phyloP scores from a whole-genome alignment of 1,140 invertebrate species.

The Leptinotarsa defecta region DNA sequence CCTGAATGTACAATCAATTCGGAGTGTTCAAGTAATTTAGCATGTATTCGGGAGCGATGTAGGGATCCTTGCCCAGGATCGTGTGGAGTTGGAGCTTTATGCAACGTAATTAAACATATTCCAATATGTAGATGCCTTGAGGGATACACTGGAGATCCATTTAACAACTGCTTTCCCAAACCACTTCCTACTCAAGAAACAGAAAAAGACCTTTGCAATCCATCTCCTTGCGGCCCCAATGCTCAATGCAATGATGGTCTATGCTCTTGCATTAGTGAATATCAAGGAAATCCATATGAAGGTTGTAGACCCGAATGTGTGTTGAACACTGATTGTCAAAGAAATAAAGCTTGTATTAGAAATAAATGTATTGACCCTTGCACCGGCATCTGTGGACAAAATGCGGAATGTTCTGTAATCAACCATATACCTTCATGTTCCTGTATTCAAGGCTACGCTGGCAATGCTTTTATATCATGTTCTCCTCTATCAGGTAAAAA shows the following conservation, averaged over 20 bases:
- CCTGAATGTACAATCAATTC: constrained; percentile 70
- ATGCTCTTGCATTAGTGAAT: constrained; percentile 69
- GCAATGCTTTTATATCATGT: constrained; percentile 70
- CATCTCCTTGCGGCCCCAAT: constrained; percentile 71
- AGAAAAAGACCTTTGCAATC: constrained; percentile 63
- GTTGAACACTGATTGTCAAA: constrained; percentile 69
- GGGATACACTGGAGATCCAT: constrained; percentile 68
- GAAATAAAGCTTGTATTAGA: constrained; percentile 68
- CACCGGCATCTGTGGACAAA: constrained; percentile 68
- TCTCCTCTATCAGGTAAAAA: constrained; percentile 59
- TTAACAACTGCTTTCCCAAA: constrained; percentile 49
- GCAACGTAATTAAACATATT: constrained; percentile 72
- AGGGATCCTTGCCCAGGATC: constrained; percentile 73
- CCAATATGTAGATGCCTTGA: constrained; percentile 71
- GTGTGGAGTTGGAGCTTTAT: constrained; percentile 71
- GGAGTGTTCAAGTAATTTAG: constrained; percentile 67
- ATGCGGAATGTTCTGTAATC: constrained; percentile 70
- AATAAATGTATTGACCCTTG: constrained; percentile 76
- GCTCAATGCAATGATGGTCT: constrained; percentile 64
- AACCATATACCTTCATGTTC: constrained; percentile 73
- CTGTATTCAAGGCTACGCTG: constrained; percentile 66
- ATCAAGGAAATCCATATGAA: constrained; percentile 70
- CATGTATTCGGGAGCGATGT: constrained; percentile 65
- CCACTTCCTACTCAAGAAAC: constrained; percentile 50
- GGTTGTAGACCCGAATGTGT: constrained; percentile 74